Evolutionary conservation across 2,113 vertebrate species (phyloP), one percentile per base, ranked within the genome.

Genomic region (Nycticorax nycticorax): DNA sequence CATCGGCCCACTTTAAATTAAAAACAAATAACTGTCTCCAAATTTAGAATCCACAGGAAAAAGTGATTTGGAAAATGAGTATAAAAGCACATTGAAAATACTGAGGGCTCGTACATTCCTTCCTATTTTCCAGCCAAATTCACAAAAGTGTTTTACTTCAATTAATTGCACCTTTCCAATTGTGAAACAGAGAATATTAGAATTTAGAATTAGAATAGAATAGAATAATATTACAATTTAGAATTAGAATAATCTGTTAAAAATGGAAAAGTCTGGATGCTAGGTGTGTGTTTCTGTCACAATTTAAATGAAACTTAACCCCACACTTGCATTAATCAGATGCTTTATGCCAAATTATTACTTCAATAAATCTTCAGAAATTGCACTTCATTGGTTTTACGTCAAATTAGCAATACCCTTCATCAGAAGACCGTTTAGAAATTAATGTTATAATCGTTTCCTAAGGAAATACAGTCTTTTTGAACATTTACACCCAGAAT

Each of bases 401-500:
- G 76, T 93, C 68, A 93, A 37, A 52, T 68, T 85, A 62, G 82
- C 12, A 69, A 55, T 39, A 95, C 92, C 77, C 66, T 92, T 82
- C 57, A 96, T 88, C 82, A 96, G 63, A 95, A 93, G 69, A 68
- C 27, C 33, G 43, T 62, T 81, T 93, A 64, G 96, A 97, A 97
- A 89, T 83, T 63, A 81, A 95, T 68, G 55, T 89, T 96, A 48
- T 26, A 88, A 88, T 50, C 92, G 63, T 37, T 95, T 95, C 88
- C 80, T 88, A 91, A 47, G 81, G 96, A 97, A 97, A 94, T 56
- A 75, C 50, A 85, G n/a, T 43, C 56, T 53, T 94, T 96, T 93
- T 92, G 88, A 97, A 97, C 68, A 95, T 89, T 94, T 96, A 96
- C 63, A 95, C 63, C 33, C 88, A 88, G 75, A 90, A 66, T 93